Base-by-base conservation (phyloP, 2,113 vertebrate species). In the Podiceps cristatus region DNA sequence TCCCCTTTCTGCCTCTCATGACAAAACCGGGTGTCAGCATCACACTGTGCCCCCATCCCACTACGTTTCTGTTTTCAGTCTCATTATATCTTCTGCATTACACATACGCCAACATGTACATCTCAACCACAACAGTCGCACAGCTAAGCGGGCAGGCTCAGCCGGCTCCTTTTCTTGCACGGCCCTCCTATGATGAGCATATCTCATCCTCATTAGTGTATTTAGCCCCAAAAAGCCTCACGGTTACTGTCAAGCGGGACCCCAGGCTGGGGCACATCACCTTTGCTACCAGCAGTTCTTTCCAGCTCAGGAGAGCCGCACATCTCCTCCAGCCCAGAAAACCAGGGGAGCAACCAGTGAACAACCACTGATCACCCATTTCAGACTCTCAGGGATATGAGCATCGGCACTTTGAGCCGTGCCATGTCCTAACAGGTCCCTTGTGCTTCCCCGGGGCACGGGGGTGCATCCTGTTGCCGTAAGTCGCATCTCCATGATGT, bases 371-470 rank as follows among this genome's bases (percentile, higher is more conserved):
- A 88, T 33, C 56, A 40, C 15, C 49, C 40, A 5, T 4, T 45
- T 37, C 27, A 33, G 33, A 10, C 17, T 55, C 20, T 18, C 1
- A 1, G 15, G 44, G 9, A 9, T 2, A 18, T 1, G 11, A 66
- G 42, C 40, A 24, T 27, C 28, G 42, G 52, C 29, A 5, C 35
- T n/a, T 49, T 3, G 0, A 66, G 50, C 22, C 6, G 12, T 3
- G 18, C 11, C 50, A 11, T 2, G 13, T 66, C 52, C 52, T 56
- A 49, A 28, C 3, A 35, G 14, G 62, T 33, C 29, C 47, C 35
- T 25, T 63, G 17, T 17, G 2, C 42, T 42, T 7, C 49, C 33
- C 69, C 17, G 10, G 33, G 33, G 18, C 25, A 14, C 1, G 0
- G 47, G 58, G 3, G 7, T 18, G 42, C 7, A 72, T 27, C 40